These are phyloP conservation scores for Elmis aenea DNA, from an alignment of 2,888 invertebrate genomes.

Conservation along the genomic window DNA sequence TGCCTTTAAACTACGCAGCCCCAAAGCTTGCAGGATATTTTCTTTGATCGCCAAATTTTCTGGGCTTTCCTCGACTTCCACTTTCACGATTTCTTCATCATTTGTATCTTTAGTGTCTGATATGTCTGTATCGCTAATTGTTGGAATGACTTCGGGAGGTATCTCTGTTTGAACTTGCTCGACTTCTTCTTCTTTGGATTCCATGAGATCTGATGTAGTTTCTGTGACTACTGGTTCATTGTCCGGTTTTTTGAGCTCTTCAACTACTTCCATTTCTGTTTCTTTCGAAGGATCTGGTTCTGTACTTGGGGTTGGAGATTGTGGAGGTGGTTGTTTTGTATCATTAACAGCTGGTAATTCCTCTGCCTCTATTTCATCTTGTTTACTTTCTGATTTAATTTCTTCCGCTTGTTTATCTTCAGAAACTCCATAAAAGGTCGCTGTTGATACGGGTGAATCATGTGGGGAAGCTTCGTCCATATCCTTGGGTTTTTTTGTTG, in stretches of 20 bases:
- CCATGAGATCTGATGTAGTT: conserved; percentile 5
- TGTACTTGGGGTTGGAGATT: neutral
- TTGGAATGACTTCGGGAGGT: no score
- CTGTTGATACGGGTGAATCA: conserved; percentile 6
- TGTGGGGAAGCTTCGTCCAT: conserved; percentile 11
- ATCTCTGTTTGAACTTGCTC: conserved; percentile 1
- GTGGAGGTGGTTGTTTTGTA: conserved; percentile 1
- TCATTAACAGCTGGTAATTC: conserved; percentile 2
- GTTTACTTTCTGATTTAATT: conserved; percentile 10
- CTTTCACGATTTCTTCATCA: neutral
- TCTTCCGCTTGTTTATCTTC: conserved; percentile 6
- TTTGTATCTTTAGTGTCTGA: conserved; percentile 5
- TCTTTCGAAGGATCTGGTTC: conserved; percentile 1
- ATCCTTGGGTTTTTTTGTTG: conserved; percentile 19
- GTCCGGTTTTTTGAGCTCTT: conserved; percentile 12
- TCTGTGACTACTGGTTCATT: conserved; percentile 15
- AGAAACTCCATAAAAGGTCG: conserved; percentile 17
- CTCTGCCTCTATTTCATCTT: conserved; percentile 3
- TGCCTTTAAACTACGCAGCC: conserved; percentile 68
- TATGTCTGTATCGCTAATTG: conserved; percentile 6
- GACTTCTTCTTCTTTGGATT: conserved; percentile 3
- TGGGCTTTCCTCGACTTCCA: conserved; percentile 29
- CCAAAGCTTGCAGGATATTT: conserved; percentile 67
- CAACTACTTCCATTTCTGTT: conserved; percentile 4
- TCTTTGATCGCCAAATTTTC: conserved; percentile 53